A percentile compares a stretch with the other conserved stretches of the same genome.
Conservation (phyloP, 2,113 vertebrate species). For the Spheniscus mendiculus region DNA sequence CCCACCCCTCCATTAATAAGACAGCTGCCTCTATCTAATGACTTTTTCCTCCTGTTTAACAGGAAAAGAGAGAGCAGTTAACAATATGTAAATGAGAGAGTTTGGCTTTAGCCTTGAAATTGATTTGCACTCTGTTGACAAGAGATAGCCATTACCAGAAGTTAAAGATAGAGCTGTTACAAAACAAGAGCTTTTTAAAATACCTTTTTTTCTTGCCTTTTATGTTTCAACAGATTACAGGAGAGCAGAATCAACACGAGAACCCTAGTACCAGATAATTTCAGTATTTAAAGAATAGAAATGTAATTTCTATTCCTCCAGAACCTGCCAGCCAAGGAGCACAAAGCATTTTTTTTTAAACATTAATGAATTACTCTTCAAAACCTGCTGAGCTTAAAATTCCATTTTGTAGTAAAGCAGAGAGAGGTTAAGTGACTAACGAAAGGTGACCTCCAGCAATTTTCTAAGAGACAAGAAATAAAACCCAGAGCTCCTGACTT, state of each 20-base stretch:
- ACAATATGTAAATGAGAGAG: slow-evolving; percentile 50
- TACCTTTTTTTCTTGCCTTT: neutral
- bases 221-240: slow-evolving; percentile 14
- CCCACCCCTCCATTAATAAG: slow-evolving; percentile 28
- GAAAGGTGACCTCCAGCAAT: slow-evolving; percentile 44
- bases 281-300: slow-evolving; percentile 20
- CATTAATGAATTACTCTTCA: slow-evolving; percentile 36
- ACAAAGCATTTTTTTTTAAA: neutral
- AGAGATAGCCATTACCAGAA: slow-evolving; percentile 49
- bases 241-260: neutral
- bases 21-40: slow-evolving; percentile 56
- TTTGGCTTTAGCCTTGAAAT: slow-evolving; percentile 39
- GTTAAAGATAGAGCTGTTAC: slow-evolving; percentile 41
- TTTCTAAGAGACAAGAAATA: slow-evolving; percentile 48
- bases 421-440: slow-evolving; percentile 43
- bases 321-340: neutral
- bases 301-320: neutral
- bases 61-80: slow-evolving; percentile 61
- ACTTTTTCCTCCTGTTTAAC: slow-evolving; percentile 53
- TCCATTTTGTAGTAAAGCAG: slow-evolving; percentile 26
- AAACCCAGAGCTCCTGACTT: slow-evolving; percentile 31
- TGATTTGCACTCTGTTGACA: slow-evolving; percentile 59
- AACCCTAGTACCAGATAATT: neutral
- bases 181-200: slow-evolving; percentile 9
- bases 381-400: slow-evolving; percentile 46